phyloP scores from a whole-genome alignment of 2,888 invertebrate genomes.

The Pardosa pseudoannulata region DNA sequence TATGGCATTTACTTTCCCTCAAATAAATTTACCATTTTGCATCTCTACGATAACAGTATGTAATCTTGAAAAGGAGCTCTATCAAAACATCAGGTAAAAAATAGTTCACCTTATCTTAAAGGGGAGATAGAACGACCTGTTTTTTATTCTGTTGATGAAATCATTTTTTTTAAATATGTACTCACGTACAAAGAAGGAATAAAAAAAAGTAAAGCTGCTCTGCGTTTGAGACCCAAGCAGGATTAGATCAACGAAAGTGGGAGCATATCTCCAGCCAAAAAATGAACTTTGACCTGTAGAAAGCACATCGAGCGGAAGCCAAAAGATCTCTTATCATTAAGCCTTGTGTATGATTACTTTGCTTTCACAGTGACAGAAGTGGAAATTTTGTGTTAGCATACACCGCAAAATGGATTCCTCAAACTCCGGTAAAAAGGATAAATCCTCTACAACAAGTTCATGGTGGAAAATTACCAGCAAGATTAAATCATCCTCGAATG shows the following conservation, averaged over 20 bases:
- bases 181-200: not conserved
- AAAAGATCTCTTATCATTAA: not conserved
- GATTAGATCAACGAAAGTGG: not conserved
- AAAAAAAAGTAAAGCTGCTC: not conserved
- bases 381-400: not conserved
- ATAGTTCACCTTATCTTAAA: not conserved
- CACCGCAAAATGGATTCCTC: constrained; percentile 31
- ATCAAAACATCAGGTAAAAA: not conserved
- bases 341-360: not conserved
- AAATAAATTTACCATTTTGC: too few species aligned
- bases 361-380: not conserved
- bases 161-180: not conserved
- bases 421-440: constrained; percentile 38
- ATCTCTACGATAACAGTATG: too few species aligned
- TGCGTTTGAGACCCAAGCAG: not conserved
- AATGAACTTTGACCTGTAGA: constrained; percentile 6
- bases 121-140: not conserved
- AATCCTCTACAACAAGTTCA: not conserved
- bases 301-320: not conserved
- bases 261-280: not conserved
- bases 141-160: not conserved
- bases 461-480: constrained; percentile 52
- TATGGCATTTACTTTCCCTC: too few species aligned
- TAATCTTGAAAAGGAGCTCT: not conserved
- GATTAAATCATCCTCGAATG: constrained; percentile 29